Percentiles rank a stretch among this genome's conserved stretches.
These are phyloP conservation scores for Eidolon dupreanum DNA, from an alignment of 2,797 vertebrate genomes.

Conservation along the genomic window DNA sequence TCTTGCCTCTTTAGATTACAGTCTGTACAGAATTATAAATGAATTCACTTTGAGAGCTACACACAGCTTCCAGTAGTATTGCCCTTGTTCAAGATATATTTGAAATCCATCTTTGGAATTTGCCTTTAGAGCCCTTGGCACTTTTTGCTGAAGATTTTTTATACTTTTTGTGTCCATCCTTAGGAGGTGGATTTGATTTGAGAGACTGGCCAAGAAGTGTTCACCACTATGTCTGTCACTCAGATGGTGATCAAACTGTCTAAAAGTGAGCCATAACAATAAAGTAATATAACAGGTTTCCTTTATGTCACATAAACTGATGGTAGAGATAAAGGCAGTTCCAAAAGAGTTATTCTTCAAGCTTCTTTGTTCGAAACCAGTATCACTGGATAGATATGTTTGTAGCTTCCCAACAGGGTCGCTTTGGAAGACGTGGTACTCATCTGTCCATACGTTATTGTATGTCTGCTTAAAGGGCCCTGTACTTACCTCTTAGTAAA, in stretches of 20 bases:
- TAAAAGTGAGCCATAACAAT: neutral
- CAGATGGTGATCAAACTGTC: neutral
- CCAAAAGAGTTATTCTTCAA: neutral
- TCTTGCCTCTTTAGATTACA: neutral
- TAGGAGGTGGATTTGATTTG: neutral
- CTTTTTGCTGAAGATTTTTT: neutral
- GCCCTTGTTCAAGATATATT: neutral
- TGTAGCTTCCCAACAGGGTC: neutral
- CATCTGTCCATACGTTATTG: neutral
- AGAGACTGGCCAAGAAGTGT: neutral
- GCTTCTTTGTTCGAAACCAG: neutral
- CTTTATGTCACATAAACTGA: constrained; percentile 22
- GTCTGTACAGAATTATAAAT: neutral
- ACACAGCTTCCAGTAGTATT: neutral
- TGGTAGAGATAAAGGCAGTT: neutral
- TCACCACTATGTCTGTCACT: neutral
- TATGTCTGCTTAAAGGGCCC: neutral
- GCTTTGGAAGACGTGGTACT: neutral
- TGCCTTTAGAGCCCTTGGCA: neutral
- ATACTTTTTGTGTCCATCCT: neutral
- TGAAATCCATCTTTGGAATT: constrained; percentile 6
- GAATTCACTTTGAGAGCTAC: neutral
- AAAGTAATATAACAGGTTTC: neutral
- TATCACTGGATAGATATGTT: neutral
- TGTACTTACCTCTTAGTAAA: neutral